A percentile compares a stretch with the other conserved stretches of the same genome.
These are phyloP conservation scores for Punctoribates punctum DNA, from an alignment of 2,888 invertebrate genomes.

Conservation along the genomic window DNA sequence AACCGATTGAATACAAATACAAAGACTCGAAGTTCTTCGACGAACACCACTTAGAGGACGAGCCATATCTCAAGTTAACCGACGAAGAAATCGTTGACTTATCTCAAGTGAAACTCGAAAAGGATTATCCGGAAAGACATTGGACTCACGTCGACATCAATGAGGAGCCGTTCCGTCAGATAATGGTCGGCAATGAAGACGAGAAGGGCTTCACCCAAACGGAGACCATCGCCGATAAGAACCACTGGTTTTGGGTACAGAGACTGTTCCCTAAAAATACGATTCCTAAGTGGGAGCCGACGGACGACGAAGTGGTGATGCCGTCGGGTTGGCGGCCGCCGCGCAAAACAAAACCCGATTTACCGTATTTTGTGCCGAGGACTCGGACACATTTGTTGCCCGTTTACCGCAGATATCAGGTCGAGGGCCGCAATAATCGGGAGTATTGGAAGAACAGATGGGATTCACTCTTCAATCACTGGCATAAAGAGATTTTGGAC, in stretches of 20 bases:
- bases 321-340: constrained; percentile 27
- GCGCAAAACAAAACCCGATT: constrained; percentile 42
- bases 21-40: constrained; percentile 29
- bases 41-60: constrained; percentile 22
- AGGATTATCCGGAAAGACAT: background rate
- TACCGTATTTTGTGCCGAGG: constrained; percentile 69
- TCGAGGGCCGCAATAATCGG: constrained; percentile 41
- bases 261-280: constrained; percentile 50
- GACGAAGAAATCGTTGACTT: constrained; percentile 35
- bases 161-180: constrained; percentile 30
- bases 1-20: background rate
- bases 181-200: constrained; percentile 36
- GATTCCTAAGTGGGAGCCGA: background rate
- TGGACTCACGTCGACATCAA: constrained; percentile 30
- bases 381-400: constrained; percentile 78
- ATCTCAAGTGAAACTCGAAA: constrained; percentile 18
- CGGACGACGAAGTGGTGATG: background rate
- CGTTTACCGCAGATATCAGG: constrained; percentile 63
- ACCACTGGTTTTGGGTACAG: constrained; percentile 43
- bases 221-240: constrained; percentile 31
- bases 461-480: constrained; percentile 38
- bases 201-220: constrained; percentile 32
- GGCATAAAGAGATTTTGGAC: constrained; percentile 29
- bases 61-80: constrained; percentile 23
- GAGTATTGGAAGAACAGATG: constrained; percentile 50